phyloP scores from a whole-genome alignment of 2,888 invertebrate species.

The Napeogenes inachia region DNA sequence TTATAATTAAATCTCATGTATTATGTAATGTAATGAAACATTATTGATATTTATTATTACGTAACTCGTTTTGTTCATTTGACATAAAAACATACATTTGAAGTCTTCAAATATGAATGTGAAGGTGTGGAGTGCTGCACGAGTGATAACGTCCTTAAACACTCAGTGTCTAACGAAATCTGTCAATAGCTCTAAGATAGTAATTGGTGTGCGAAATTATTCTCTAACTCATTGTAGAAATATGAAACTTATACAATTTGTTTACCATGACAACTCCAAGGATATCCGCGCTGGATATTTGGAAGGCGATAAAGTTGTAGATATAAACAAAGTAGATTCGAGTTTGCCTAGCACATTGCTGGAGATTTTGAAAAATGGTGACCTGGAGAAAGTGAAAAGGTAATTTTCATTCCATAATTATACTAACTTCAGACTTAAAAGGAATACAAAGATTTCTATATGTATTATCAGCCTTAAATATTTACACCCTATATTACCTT shows the following conservation, averaged over 20 bases:
- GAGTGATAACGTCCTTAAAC: constrained; percentile 44
- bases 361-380: constrained; percentile 61
- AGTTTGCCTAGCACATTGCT: constrained; percentile 61
- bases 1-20: no score
- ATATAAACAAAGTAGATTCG: constrained; percentile 79
- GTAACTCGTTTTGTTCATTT: constrained; percentile 25
- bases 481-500: no score
- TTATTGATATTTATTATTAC: constrained; percentile 10
- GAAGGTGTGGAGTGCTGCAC: constrained; percentile 19
- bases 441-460: no score
- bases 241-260: constrained; percentile 86
- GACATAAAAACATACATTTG: constrained; percentile 13
- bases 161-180: constrained; percentile 31
- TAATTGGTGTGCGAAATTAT: constrained; percentile 37
- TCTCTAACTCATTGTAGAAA: constrained; percentile 50
- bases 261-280: constrained; percentile 70
- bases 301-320: constrained; percentile 80
- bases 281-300: constrained; percentile 83
- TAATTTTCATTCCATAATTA: constrained; percentile 33
- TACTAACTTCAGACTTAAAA: no score
- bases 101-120: constrained; percentile 21
- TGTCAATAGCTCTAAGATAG: constrained; percentile 16
- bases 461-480: no score
- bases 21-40: background rate
- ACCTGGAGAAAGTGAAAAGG: constrained; percentile 50